A percentile compares a stretch with the other conserved stretches of the same genome.
Evolutionary conservation across 2,888 invertebrate species (phyloP).

Genomic region (Dasypogon diadema): DNA sequence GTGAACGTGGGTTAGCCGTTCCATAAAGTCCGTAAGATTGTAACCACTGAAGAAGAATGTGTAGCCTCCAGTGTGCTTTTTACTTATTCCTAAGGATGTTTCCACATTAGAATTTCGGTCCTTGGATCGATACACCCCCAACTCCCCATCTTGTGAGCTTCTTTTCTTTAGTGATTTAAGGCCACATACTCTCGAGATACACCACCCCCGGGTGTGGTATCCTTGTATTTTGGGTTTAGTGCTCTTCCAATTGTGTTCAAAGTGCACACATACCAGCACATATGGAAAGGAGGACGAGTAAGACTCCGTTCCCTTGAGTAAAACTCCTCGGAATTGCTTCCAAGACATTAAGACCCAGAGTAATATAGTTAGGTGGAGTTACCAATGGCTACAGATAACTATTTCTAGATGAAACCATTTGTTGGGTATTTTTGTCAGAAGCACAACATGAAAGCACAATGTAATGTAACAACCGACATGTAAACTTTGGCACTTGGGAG

Average conservation of each 20-base stretch:
- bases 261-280: constrained; percentile 17
- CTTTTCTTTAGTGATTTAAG: constrained; percentile 50
- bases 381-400: constrained; percentile 17
- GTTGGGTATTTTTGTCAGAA: constrained; percentile 2
- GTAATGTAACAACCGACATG: background rate
- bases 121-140: constrained; percentile 40
- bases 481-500: background rate
- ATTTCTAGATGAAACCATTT: constrained; percentile 34
- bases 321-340: constrained; percentile 47
- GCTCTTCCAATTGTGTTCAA: constrained; percentile 30
- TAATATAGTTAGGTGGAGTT: constrained; percentile 37
- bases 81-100: constrained; percentile 46
- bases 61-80: constrained; percentile 48
- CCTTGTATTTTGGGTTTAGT: constrained; percentile 22
- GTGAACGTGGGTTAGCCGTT: constrained; percentile 41
- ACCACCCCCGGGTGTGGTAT: constrained; percentile 21
- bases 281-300: constrained; percentile 2
- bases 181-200: constrained; percentile 44
- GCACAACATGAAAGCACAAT: constrained; percentile 21
- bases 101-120: constrained; percentile 48
- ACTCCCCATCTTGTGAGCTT: constrained; percentile 5
- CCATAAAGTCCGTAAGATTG: constrained; percentile 48
- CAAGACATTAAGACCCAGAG: constrained; percentile 41
- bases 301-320: constrained; percentile 30
- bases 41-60: constrained; percentile 48